Conservation (phyloP, 2,797 vertebrate species). For the Sus cebifrons region DNA sequence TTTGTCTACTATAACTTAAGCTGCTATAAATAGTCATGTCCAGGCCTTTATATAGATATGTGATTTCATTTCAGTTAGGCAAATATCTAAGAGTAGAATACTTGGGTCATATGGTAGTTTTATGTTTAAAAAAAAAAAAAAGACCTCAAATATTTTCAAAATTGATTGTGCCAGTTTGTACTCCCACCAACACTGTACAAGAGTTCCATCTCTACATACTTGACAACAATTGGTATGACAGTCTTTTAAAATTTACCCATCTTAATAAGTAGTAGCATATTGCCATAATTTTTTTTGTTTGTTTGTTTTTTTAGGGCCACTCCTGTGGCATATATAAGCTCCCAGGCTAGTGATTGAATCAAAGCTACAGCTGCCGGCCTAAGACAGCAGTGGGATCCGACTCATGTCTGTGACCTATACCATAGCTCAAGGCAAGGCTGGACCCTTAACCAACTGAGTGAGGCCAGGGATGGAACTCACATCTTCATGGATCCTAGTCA, state of each 20-base stretch:
- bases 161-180: background rate
- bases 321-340: too few relatives aligned
- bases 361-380: too few relatives aligned
- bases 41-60: background rate
- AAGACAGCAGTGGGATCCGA: too few relatives aligned
- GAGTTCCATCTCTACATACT: background rate
- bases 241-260: background rate
- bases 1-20: background rate
- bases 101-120: background rate
- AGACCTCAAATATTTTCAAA: background rate
- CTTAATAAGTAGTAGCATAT: background rate
- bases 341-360: too few relatives aligned
- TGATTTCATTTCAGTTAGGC: background rate
- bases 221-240: background rate
- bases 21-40: background rate
- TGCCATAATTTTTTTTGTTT: background rate
- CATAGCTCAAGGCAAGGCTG: too few relatives aligned
- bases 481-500: too few relatives aligned
- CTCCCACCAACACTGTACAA: background rate
- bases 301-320: too few relatives aligned
- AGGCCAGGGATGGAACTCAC: too few relatives aligned
- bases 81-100: background rate
- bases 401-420: too few relatives aligned
- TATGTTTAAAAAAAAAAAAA: background rate
- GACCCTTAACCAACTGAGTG: too few relatives aligned